phyloP scores from a whole-genome alignment of 1,140 invertebrate genomes.

The Drosophila busckii region DNA sequence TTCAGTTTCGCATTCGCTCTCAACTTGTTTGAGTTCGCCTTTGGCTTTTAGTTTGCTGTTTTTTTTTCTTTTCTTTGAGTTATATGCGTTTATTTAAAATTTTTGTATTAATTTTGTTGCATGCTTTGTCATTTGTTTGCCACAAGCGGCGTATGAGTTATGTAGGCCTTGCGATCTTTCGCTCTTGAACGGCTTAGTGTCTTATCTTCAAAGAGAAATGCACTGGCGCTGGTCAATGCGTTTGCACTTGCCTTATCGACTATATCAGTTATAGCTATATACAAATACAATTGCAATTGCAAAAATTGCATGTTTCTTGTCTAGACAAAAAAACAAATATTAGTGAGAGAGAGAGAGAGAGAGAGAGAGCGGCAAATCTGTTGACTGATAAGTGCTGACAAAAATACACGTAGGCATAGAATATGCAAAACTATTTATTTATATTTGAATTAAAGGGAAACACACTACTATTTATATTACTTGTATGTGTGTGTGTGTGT shows the following conservation, averaged over 20 bases:
- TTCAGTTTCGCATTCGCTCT: conserved; percentile 15
- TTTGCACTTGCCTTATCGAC: too few relatives aligned
- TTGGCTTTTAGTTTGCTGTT: conserved; percentile 7
- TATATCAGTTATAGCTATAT: too few relatives aligned
- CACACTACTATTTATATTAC: too few relatives aligned
- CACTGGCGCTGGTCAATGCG: background rate
- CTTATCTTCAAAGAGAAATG: too few relatives aligned
- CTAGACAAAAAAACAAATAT: too few relatives aligned
- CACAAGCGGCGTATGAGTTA: conserved; percentile 32
- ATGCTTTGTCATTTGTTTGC: conserved; percentile 41
- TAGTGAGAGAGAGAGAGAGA: background rate
- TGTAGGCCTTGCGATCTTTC: conserved; percentile 4
- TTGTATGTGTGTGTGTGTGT: too few relatives aligned
- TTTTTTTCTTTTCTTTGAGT: background rate
- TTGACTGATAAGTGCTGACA: conserved; percentile 2
- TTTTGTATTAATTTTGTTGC: conserved; percentile 4
- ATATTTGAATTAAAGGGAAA: too few relatives aligned
- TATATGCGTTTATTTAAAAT: conserved; percentile 16
- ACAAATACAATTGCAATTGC: too few relatives aligned
- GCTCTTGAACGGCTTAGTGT: too few relatives aligned
- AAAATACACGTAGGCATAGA: too few relatives aligned
- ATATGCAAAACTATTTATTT: too few relatives aligned
- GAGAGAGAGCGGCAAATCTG: background rate
- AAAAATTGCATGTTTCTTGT: too few relatives aligned
- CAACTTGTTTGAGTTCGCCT: conserved; percentile 42